Conservation (phyloP, 1,140 invertebrate genomes). For the Drosophila pachea region DNA sequence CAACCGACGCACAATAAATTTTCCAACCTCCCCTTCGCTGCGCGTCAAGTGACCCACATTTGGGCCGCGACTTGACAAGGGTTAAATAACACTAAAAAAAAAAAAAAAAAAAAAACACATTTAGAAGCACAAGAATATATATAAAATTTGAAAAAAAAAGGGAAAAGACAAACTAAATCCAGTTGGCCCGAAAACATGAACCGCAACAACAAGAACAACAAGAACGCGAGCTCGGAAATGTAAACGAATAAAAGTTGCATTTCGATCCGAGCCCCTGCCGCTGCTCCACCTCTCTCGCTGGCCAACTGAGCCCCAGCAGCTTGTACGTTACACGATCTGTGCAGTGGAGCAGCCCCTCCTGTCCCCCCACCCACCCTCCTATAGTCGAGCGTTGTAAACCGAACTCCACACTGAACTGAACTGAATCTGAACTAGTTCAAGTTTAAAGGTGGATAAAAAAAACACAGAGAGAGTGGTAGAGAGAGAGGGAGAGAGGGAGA, state of each 20-base stretch:
- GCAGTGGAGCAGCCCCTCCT: neutral
- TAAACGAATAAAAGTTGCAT: constrained; percentile 48
- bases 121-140: too few relatives aligned
- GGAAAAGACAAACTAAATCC: too few relatives aligned
- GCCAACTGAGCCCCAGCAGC: constrained; percentile 1
- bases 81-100: constrained; percentile 52
- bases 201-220: constrained; percentile 27
- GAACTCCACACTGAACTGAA: neutral
- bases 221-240: constrained; percentile 15
- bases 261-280: neutral
- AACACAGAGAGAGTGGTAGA: neutral
- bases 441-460: constrained; percentile 40
- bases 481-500: too few relatives aligned
- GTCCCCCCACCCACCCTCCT: too few relatives aligned
- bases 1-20: constrained; percentile 57
- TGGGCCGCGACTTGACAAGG: constrained; percentile 49
- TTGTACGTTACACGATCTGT: neutral
- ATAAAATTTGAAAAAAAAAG: too few relatives aligned
- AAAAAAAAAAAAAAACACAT: constrained; percentile 16
- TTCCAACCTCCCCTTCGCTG: constrained; percentile 25
- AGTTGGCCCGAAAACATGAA: constrained; percentile 28
- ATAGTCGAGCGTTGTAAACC: too few relatives aligned
- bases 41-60: constrained; percentile 55
- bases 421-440: constrained; percentile 32
- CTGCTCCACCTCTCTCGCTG: neutral